phyloP scores from a whole-genome alignment of 1,140 invertebrate species.

The Bombus cullumanus region DNA sequence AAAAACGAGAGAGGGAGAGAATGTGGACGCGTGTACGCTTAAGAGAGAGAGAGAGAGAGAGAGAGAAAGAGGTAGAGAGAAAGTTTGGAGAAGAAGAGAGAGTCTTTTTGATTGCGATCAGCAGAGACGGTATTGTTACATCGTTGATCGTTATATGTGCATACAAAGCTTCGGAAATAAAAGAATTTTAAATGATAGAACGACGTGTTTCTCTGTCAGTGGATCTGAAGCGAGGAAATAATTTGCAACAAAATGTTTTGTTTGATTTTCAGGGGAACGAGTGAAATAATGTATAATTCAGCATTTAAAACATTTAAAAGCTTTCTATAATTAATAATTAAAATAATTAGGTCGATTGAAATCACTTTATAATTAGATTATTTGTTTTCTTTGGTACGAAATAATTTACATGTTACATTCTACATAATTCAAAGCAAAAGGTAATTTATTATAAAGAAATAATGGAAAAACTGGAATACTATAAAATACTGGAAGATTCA shows the following conservation, averaged over 20 bases:
- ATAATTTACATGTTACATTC: no score
- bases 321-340: no score
- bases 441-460: no score
- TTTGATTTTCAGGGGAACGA: not conserved
- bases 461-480: not conserved
- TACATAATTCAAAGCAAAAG: not conserved
- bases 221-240: not conserved
- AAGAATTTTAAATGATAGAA: conserved; percentile 47
- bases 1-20: not conserved
- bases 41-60: not conserved
- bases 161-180: conserved; percentile 64
- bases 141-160: conserved; percentile 65
- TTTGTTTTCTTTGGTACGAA: no score
- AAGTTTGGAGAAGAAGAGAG: not conserved
- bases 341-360: no score
- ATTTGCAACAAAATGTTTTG: not conserved
- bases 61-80: conserved; percentile 13
- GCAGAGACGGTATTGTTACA: conserved; percentile 60
- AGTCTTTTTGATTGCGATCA: conserved; percentile 34
- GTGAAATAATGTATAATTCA: not conserved
- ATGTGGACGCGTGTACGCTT: not conserved
- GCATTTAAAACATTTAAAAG: not conserved
- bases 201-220: not conserved
- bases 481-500: not conserved
- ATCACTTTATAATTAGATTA: no score